Evolutionary conservation across 2,113 vertebrate genomes (phyloP).

Genomic region (human): DNA sequence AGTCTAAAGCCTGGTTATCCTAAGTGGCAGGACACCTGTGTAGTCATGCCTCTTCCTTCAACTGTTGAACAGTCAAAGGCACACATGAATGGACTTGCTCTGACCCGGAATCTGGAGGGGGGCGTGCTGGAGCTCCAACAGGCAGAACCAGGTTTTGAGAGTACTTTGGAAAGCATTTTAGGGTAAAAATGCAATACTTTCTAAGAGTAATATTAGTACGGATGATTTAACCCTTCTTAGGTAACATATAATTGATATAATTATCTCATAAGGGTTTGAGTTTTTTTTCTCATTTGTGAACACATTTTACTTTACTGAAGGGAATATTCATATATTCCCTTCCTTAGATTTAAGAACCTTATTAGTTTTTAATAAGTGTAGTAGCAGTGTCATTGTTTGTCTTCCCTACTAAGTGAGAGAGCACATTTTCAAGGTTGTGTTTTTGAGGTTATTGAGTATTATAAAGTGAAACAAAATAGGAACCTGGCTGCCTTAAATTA

Average conservation of each 20-base stretch:
- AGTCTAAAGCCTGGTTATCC: neutral
- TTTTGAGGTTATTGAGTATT: neutral
- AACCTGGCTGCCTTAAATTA: neutral
- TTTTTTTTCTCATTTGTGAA: neutral
- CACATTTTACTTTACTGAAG: neutral
- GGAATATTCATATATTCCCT: neutral
- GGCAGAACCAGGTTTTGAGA: neutral
- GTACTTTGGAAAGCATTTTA: neutral
- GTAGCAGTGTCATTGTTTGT: too few relatives aligned
- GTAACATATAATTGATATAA: neutral
- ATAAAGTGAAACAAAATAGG: neutral
- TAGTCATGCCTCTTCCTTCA: neutral
- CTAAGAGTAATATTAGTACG: neutral
- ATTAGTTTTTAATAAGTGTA: neutral
- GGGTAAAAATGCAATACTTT: neutral
- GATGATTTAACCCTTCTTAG: neutral
- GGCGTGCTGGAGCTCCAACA: neutral
- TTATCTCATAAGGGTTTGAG: neutral
- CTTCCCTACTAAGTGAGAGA: neutral
- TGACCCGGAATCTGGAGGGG: neutral
- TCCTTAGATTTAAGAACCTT: neutral
- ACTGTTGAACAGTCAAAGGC: accelerated
- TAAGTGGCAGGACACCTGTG: too few relatives aligned
- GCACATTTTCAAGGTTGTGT: neutral
- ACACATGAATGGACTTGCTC: too few relatives aligned